A percentile compares a stretch with the other conserved stretches of the same genome.
phyloP scores from a whole-genome alignment of 1,140 invertebrate species.

The Littorina saxatilis region DNA sequence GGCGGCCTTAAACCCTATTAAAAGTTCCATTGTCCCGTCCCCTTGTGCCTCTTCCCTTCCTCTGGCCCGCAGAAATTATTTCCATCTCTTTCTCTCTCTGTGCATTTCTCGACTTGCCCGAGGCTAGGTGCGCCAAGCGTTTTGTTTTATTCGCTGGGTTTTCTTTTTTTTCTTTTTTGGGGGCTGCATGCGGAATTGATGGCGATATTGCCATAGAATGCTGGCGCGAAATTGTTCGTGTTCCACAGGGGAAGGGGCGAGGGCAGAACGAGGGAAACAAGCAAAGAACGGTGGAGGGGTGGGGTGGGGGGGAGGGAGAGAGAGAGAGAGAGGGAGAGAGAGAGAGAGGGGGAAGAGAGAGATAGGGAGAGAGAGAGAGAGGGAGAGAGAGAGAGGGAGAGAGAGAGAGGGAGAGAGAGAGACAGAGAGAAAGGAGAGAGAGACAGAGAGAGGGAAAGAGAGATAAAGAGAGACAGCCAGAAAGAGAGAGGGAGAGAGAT shows the following conservation, averaged over 20 bases:
- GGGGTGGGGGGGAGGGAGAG: neutral
- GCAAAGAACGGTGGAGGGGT: neutral
- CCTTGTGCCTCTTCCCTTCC: neutral
- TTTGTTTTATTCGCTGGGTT: too few species aligned
- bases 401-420: slow-evolving; percentile 21
- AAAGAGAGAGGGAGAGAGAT: neutral
- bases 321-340: neutral
- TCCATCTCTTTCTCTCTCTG: slow-evolving; percentile 13
- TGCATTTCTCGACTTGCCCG: neutral
- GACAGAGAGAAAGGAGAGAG: neutral
- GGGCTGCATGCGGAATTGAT: neutral
- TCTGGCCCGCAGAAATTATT: slow-evolving; percentile 24
- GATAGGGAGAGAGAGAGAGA: neutral
- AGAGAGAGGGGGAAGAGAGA: neutral
- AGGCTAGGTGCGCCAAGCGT: too few species aligned
- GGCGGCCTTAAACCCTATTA: slow-evolving; percentile 10
- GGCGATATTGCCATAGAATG: slow-evolving; percentile 9
- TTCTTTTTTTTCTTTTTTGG: neutral
- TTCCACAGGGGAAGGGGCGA: neutral
- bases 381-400: neutral
- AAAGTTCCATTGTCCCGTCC: slow-evolving; percentile 1
- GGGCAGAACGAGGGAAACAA: neutral
- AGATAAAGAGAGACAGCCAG: neutral
- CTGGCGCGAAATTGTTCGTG: neutral
- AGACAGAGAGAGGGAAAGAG: neutral